These are phyloP conservation scores for Caenorhabditis panamensis DNA, from an alignment of 2,888 invertebrate species.

Conservation along the genomic window DNA sequence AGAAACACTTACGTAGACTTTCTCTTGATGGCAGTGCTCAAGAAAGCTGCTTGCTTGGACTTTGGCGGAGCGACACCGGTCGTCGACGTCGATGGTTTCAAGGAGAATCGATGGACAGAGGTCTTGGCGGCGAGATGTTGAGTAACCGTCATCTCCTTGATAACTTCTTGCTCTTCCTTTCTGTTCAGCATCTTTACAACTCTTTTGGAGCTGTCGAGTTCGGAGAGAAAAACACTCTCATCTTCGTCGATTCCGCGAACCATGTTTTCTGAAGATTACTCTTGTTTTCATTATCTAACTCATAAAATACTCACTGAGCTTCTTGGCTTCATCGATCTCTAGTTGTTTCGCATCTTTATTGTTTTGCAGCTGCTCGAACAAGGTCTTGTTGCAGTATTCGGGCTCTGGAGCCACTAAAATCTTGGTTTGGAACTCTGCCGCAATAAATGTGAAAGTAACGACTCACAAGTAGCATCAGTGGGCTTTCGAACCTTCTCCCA, in stretches of 20 bases:
- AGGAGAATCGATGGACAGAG: conserved; percentile 8
- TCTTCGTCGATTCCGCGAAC: conserved; percentile 93
- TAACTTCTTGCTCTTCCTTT: conserved; percentile 72
- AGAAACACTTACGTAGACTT: conserved; percentile 44
- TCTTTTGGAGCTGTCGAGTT: conserved; percentile 85
- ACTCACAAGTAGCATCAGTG: conserved; percentile 90
- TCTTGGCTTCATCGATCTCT: conserved; percentile 95
- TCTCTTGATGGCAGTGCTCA: conserved; percentile 56
- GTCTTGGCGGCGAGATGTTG: conserved; percentile 40
- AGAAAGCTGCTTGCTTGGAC: conserved; percentile 68
- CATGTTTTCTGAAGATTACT: conserved; percentile 83
- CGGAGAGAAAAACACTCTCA: conserved; percentile 93
- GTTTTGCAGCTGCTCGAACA: conserved; percentile 94
- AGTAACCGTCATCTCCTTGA: conserved; percentile 68
- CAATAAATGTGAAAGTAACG: neutral
- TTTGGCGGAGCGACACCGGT: conserved; percentile 31
- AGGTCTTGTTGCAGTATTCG: conserved; percentile 88
- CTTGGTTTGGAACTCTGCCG: conserved; percentile 9
- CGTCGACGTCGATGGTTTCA: conserved; percentile 53
- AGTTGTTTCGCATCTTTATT: conserved; percentile 92
- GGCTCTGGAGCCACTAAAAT: conserved; percentile 91
- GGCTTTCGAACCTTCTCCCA: conserved; percentile 95
- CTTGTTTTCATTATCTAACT: neutral
- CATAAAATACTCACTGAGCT: conserved; percentile 88
- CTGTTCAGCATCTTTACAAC: conserved; percentile 67